These are phyloP conservation scores for Telenomus remus DNA, from an alignment of 1,140 invertebrate genomes.

Conservation along the genomic window DNA sequence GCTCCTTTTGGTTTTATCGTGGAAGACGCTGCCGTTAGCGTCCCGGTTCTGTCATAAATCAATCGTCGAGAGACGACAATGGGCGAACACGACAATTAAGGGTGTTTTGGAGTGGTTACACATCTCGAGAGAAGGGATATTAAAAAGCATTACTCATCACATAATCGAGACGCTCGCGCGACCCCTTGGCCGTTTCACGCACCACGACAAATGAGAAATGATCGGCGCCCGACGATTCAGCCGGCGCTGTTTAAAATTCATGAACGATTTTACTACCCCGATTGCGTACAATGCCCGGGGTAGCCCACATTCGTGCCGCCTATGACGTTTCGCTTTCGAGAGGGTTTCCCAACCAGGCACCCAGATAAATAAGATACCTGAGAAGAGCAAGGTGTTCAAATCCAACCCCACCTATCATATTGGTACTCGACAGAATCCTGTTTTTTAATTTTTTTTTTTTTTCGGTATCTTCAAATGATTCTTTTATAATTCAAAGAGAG, in stretches of 20 bases:
- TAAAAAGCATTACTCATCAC: slow-evolving; percentile 77
- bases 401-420: too few species aligned
- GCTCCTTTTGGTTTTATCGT: too few species aligned
- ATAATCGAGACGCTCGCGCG: slow-evolving; percentile 65
- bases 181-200: slow-evolving; percentile 50
- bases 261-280: slow-evolving; percentile 73
- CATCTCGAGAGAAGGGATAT: slow-evolving; percentile 69
- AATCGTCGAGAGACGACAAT: slow-evolving; percentile 61
- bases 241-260: slow-evolving; percentile 74
- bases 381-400: too few species aligned
- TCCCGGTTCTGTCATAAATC: slow-evolving; percentile 58
- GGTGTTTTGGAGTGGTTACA: slow-evolving; percentile 75
- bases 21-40: not conserved
- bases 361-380: not conserved
- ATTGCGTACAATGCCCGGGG: slow-evolving; percentile 63
- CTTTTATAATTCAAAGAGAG: too few species aligned
- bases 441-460: too few species aligned
- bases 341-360: not conserved
- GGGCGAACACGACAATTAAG: slow-evolving; percentile 73
- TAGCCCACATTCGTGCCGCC: slow-evolving; percentile 60
- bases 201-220: slow-evolving; percentile 74
- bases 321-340: slow-evolving; percentile 23
- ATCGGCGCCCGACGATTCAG: slow-evolving; percentile 69
- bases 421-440: too few species aligned
- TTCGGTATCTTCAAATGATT: too few species aligned